phyloP scores from a whole-genome alignment of 2,888 invertebrate species.

The Chloroclystis v-ata region DNA sequence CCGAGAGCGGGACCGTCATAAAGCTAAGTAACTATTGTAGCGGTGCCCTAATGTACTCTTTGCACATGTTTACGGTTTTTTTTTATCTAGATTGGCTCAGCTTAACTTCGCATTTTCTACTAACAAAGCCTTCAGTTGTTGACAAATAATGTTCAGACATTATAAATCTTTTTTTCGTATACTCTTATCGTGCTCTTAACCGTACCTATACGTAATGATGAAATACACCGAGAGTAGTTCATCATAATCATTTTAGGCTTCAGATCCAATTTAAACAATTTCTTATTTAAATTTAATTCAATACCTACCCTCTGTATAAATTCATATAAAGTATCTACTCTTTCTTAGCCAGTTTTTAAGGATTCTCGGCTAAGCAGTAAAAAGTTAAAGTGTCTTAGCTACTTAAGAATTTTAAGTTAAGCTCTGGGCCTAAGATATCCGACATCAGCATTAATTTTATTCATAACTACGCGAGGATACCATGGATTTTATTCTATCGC shows the following conservation, averaged over 20 bases:
- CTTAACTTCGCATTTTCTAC: too few species aligned
- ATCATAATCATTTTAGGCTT: too few species aligned
- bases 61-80: not conserved
- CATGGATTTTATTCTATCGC: slow-evolving; percentile 13
- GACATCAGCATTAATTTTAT: slow-evolving; percentile 25
- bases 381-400: slow-evolving; percentile 30
- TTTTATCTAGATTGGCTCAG: not conserved
- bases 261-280: too few species aligned
- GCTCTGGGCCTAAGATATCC: slow-evolving; percentile 31
- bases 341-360: slow-evolving; percentile 7
- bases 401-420: slow-evolving; percentile 34
- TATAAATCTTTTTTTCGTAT: too few species aligned
- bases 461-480: slow-evolving; percentile 6
- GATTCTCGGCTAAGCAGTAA: slow-evolving; percentile 32
- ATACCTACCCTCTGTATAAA: too few species aligned
- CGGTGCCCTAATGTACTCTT: not conserved
- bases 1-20: not conserved
- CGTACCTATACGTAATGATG: too few species aligned
- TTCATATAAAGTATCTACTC: not conserved
- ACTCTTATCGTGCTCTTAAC: too few species aligned
- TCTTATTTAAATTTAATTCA: too few species aligned
- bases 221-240: too few species aligned
- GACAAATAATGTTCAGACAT: too few species aligned
- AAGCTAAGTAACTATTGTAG: slow-evolving; percentile 3
- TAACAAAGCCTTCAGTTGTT: too few species aligned